A percentile compares a stretch with the other conserved stretches of the same genome.
These are phyloP conservation scores for Hyaena hyaena DNA, from an alignment of 2,113 vertebrate genomes.

Conservation along the genomic window DNA sequence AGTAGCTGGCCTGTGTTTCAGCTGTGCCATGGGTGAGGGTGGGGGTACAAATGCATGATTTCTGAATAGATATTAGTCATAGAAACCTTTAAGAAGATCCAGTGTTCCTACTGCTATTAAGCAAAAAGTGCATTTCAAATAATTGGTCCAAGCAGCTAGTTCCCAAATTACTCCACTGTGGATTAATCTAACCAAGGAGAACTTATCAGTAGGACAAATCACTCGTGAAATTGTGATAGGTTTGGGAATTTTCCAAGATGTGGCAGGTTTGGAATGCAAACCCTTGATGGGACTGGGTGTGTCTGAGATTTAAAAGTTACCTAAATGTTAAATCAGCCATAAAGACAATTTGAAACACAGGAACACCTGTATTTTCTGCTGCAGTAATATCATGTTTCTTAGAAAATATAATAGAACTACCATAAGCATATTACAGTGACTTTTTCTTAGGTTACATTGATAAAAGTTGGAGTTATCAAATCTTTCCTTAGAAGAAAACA, in stretches of 20 bases:
- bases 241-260: constrained; percentile 64
- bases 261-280: constrained; percentile 15
- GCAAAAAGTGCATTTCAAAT: constrained; percentile 67
- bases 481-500: background rate
- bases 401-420: background rate
- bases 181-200: constrained; percentile 62
- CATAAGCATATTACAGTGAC: background rate
- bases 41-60: background rate
- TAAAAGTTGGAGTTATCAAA: constrained; percentile 36
- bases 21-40: background rate
- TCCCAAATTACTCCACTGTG: constrained; percentile 63
- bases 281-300: background rate
- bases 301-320: background rate
- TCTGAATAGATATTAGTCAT: constrained; percentile 36
- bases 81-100: constrained; percentile 50
- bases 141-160: constrained; percentile 55
- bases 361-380: background rate
- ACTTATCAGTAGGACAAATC: constrained; percentile 65
- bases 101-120: constrained; percentile 37
- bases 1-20: constrained; percentile 62
- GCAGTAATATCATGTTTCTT: background rate
- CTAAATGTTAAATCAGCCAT: background rate
- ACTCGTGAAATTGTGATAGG: constrained; percentile 59
- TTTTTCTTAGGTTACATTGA: constrained; percentile 34
- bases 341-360: background rate